These are phyloP conservation scores for Brachionus asplanchnoidis DNA, from an alignment of 1,140 invertebrate genomes.

Conservation along the genomic window DNA sequence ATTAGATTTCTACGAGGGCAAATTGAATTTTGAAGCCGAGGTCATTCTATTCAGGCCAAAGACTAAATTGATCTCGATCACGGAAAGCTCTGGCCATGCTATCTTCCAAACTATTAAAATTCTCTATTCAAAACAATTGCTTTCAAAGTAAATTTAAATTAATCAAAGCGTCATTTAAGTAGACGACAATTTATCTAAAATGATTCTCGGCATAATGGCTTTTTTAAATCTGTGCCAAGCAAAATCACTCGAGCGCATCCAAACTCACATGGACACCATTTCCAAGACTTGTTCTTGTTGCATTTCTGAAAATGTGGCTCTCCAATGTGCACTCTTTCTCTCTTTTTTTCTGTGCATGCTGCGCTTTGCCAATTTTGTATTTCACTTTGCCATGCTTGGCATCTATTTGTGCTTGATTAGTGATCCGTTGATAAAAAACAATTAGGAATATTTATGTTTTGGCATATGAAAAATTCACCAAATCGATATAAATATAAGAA, in stretches of 20 bases:
- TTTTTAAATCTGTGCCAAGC: background rate
- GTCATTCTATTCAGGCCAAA: background rate
- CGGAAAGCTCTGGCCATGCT: background rate
- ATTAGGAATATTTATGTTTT: conserved; percentile 29
- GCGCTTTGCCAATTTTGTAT: conserved; percentile 10
- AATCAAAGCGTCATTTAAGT: background rate
- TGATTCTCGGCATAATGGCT: background rate
- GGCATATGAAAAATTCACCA: background rate
- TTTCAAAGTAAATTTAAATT: background rate
- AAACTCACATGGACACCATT: background rate
- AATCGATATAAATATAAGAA: conserved; percentile 28
- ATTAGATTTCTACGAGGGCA: background rate
- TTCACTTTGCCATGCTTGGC: conserved; percentile 26
- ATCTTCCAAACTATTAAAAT: conserved; percentile 2
- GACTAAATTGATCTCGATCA: conserved; percentile 8
- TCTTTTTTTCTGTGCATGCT: background rate
- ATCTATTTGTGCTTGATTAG: conserved; percentile 34
- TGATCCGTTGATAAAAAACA: conserved; percentile 37
- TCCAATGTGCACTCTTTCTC: background rate
- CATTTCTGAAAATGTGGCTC: background rate
- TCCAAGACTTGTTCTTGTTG: background rate
- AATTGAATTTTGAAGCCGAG: background rate
- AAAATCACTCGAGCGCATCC: background rate
- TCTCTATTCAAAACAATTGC: background rate
- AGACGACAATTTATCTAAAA: background rate